Evolutionary conservation across 2,797 vertebrate genomes (phyloP).

Genomic region (Diceros bicornis): DNA sequence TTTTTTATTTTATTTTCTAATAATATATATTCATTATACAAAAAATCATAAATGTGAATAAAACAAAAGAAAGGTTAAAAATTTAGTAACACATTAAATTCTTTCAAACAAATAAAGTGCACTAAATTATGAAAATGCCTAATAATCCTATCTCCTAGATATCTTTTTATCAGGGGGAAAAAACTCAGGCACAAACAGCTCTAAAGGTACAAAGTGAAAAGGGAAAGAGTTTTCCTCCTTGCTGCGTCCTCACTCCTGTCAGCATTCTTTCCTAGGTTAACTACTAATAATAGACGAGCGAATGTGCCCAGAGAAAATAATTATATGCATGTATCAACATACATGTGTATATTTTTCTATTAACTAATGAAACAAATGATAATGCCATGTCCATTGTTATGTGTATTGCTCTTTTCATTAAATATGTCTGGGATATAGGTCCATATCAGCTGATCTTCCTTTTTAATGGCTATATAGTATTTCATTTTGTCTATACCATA

Average conservation of each 20-base stretch:
- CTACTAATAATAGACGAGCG: background rate
- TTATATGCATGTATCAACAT: background rate
- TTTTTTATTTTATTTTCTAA: slow-evolving; percentile 19
- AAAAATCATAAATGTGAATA: slow-evolving; percentile 17
- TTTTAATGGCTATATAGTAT: background rate
- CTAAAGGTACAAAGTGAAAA: background rate
- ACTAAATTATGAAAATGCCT: background rate
- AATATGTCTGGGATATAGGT: background rate
- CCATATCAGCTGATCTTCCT: background rate
- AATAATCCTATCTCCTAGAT: background rate
- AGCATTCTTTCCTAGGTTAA: background rate
- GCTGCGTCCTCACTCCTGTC: background rate
- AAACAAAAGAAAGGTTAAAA: background rate
- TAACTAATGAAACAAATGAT: slow-evolving; percentile 17
- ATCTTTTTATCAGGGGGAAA: background rate
- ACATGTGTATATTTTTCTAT: background rate
- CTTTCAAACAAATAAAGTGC: background rate
- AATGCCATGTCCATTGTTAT: background rate
- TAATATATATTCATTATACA: background rate
- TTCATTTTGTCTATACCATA: background rate
- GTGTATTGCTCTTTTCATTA: background rate
- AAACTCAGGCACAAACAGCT: background rate
- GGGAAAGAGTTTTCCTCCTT: background rate
- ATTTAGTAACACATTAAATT: background rate
- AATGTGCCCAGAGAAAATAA: background rate